These are phyloP conservation scores for Nerophis ophidion DNA, from an alignment of 2,113 vertebrate species.

Conservation along the genomic window DNA sequence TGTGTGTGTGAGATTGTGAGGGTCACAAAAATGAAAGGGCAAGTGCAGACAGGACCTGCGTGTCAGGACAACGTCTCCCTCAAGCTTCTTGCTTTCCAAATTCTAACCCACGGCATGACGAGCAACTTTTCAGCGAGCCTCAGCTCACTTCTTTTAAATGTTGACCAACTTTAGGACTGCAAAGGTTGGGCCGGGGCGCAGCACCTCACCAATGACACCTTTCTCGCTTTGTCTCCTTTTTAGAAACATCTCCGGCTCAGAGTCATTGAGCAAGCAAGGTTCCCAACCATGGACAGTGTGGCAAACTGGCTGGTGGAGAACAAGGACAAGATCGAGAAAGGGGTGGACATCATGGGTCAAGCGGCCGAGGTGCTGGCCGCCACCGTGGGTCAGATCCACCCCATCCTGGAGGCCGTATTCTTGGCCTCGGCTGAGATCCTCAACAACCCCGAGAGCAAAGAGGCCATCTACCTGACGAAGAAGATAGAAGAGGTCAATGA, in stretches of 20 bases:
- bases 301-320: constrained; percentile 73
- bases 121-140: too few relatives aligned
- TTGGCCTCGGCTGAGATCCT: constrained; percentile 68
- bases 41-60: constrained; percentile 58
- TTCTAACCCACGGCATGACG: too few relatives aligned
- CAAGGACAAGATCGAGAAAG: constrained; percentile 74
- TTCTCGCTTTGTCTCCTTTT: constrained; percentile 58
- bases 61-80: constrained; percentile 32
- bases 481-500: constrained; percentile 70
- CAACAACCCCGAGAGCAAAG: constrained; percentile 68
- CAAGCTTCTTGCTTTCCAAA: too few relatives aligned
- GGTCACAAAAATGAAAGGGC: constrained; percentile 57
- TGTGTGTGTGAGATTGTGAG: constrained; percentile 38
- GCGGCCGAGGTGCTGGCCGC: constrained; percentile 70
- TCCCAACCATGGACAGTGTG: constrained; percentile 64
- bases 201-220: neutral
- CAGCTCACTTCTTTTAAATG: too few relatives aligned
- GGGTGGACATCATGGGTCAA: constrained; percentile 74
- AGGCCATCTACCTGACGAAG: constrained; percentile 66
- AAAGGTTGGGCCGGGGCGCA: too few relatives aligned
- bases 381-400: constrained; percentile 74
- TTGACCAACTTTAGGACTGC: too few relatives aligned
- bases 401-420: constrained; percentile 73
- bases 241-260: constrained; percentile 49
- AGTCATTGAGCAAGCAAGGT: constrained; percentile 6